Conservation (phyloP, 2,113 vertebrate genomes). For the Cyrtonyx montezumae region DNA sequence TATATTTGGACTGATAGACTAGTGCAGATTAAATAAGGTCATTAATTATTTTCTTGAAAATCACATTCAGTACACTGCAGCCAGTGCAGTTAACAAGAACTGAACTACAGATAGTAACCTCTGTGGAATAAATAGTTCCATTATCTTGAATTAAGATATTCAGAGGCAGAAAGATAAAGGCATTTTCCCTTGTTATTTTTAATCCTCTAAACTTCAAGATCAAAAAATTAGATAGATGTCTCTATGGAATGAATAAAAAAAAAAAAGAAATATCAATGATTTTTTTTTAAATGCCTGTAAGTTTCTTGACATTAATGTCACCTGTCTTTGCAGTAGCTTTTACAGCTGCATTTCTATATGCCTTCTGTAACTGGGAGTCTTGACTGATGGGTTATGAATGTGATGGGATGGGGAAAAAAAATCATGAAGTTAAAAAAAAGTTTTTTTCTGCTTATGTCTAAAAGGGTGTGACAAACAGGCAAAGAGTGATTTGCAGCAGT, state of each 20-base stretch:
- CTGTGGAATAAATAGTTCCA: not conserved
- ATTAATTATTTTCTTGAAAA: not conserved
- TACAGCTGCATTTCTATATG: not conserved
- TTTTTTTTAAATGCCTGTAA: not conserved
- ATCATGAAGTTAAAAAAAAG: not conserved
- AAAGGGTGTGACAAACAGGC: not conserved
- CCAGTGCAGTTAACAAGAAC: not conserved
- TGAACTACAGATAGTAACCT: not conserved
- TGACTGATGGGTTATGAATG: not conserved
- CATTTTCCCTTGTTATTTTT: not conserved
- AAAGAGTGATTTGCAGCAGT: not conserved
- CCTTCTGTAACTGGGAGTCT: not conserved
- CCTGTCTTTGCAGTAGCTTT: not conserved
- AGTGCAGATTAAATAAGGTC: not conserved
- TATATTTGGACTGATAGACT: not conserved
- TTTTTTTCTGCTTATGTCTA: not conserved
- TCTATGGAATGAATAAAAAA: not conserved
- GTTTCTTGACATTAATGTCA: not conserved
- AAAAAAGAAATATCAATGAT: not conserved
- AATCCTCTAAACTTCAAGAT: not conserved
- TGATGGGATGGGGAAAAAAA: not conserved
- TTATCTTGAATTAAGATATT: slow-evolving; percentile 10
- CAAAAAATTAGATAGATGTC: not conserved
- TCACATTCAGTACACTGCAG: not conserved
- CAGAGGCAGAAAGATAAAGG: slow-evolving; percentile 10